Base-by-base conservation (phyloP, 2,797 vertebrate species). In the Muscicapa comitata region DNA sequence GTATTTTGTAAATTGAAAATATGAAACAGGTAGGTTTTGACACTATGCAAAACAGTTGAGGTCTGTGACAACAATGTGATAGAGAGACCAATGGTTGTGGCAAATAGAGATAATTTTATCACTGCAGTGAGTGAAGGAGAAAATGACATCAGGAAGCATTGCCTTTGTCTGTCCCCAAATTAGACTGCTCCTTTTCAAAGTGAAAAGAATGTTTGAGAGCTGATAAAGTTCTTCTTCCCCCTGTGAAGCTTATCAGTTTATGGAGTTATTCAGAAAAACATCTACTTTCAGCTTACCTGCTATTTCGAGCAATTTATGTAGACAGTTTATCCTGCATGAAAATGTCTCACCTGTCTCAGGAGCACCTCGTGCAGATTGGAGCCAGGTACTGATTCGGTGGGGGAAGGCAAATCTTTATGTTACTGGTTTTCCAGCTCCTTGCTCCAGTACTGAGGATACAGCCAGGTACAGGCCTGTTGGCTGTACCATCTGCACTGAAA, bases 81-180 rank as follows among this genome's bases (percentile, higher is more conserved):
- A 59, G 62, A 66, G 57, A 93, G 70, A 38, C 61, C 42, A 43
- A 10, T 71, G 79, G 48, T 43, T 71, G 61, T 94, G 90, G 76
- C 86, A 96, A 92, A 88, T 33, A 58, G 42, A 86, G 73, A 88
- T 86, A 77, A 68, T 75, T 94, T 93, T 96, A 93, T 94, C 94
- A 92, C 9, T 81, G 66, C 42, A 86, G 86, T 94, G 90, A 83
- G 40, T 38, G 54, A 90, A 90, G 62, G 38, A 88, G 83, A 96
- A 96, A 93, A 93, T 78, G 7, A 67, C 88, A 91, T 74, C 53
- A 50, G 82, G 76, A 96, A 81, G 24, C 23, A 18, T 11, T 83
- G 88, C 31, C 48, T 94, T 95, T 91, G 57, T 85, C 48, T 77
- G 57, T 75, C 54, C 42, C 13, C 54, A 84, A 42, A 72, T 86